Conservation (phyloP, 2,797 vertebrate species). For the Tokudaia muenninki region DNA sequence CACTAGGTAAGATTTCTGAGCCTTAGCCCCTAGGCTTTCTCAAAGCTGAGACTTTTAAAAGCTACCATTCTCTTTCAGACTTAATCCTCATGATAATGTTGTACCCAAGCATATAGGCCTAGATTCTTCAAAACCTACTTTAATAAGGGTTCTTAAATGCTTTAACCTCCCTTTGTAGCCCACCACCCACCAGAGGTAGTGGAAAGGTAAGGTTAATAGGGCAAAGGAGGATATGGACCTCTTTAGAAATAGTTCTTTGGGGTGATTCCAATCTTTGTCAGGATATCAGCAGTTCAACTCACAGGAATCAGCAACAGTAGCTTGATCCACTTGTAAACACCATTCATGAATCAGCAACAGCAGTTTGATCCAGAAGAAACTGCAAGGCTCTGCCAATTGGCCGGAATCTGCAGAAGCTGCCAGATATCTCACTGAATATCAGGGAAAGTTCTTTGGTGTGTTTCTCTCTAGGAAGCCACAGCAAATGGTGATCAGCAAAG, state of each 20-base stretch:
- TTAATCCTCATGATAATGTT: neutral
- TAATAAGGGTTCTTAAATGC: neutral
- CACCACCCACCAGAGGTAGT: neutral
- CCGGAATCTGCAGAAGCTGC: neutral
- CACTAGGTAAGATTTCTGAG: neutral
- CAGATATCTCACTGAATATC: neutral
- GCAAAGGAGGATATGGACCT: neutral
- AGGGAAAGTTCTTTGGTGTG: neutral
- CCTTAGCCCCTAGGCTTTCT: neutral
- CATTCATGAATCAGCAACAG: neutral
- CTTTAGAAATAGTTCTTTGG: neutral
- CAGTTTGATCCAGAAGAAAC: neutral
- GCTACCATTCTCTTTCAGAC: neutral
- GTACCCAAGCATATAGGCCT: neutral
- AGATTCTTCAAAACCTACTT: neutral
- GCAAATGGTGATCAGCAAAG: neutral
- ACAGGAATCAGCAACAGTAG: neutral
- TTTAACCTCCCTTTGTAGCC: neutral
- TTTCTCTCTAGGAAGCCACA: neutral
- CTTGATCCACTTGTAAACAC: neutral
- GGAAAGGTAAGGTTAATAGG: neutral
- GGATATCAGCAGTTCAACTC: neutral
- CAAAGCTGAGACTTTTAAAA: neutral
- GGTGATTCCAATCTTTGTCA: neutral
- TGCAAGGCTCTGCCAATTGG: neutral